phyloP scores from a whole-genome alignment of 2,888 invertebrate species.

The Xanthorhoe designata region DNA sequence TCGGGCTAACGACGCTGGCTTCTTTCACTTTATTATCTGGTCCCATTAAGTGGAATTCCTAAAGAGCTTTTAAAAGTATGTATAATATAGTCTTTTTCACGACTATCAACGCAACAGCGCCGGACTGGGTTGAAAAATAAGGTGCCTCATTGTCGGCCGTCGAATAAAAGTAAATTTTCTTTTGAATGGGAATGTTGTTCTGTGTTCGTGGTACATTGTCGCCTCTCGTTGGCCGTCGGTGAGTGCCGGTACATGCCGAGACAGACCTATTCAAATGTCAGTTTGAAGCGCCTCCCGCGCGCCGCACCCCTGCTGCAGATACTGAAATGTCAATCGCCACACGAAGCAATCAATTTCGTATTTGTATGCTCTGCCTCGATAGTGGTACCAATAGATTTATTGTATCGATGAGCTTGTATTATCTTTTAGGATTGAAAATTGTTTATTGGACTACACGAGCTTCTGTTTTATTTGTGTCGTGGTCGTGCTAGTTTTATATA shows the following conservation, averaged over 20 bases:
- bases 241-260: constrained; percentile 83
- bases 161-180: constrained; percentile 81
- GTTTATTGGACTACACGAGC: constrained; percentile 38
- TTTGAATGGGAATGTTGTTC: constrained; percentile 80
- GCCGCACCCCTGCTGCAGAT: constrained; percentile 58
- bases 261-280: constrained; percentile 85
- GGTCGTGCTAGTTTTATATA: not conserved
- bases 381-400: constrained; percentile 77
- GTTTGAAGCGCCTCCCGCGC: constrained; percentile 64
- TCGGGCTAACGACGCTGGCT: constrained; percentile 43
- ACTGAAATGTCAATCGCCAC: constrained; percentile 84
- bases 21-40: constrained; percentile 43
- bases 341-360: constrained; percentile 85
- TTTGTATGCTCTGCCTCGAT: constrained; percentile 80
- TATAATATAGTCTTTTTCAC: constrained; percentile 36
- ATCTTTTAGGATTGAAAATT: constrained; percentile 51
- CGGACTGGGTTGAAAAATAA: constrained; percentile 66
- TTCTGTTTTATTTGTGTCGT: constrained; percentile 25
- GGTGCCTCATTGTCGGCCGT: constrained; percentile 63
- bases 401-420: constrained; percentile 63
- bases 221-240: constrained; percentile 77
- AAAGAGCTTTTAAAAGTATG: constrained; percentile 40
- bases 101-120: constrained; percentile 42
- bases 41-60: constrained; percentile 45
- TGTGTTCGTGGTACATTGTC: constrained; percentile 80